These are phyloP conservation scores for Apodemia mormo DNA, from an alignment of 2,888 invertebrate species.

Conservation along the genomic window DNA sequence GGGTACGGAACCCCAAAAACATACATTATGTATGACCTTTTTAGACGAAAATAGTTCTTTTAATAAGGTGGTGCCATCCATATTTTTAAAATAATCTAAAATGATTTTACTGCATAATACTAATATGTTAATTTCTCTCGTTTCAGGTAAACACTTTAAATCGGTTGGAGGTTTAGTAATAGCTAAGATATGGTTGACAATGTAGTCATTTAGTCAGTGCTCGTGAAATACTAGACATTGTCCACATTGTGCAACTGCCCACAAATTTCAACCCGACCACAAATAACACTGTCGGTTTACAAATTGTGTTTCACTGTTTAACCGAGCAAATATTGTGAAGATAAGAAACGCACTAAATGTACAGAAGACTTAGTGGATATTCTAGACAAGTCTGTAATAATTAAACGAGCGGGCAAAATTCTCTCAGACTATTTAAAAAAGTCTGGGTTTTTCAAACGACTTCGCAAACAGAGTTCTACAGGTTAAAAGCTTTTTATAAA, in stretches of 20 bases:
- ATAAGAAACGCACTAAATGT: background rate
- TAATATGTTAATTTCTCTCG: background rate
- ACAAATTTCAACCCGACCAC: slow-evolving; percentile 9
- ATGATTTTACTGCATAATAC: background rate
- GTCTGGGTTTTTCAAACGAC: too few species aligned
- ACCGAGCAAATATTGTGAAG: background rate
- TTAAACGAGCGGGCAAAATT: too few species aligned
- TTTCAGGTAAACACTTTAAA: slow-evolving; percentile 21
- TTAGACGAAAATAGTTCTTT: too few species aligned
- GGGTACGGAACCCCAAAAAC: too few species aligned
- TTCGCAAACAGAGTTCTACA: too few species aligned
- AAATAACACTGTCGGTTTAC: background rate
- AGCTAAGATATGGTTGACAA: slow-evolving; percentile 2
- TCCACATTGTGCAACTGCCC: slow-evolving; percentile 5
- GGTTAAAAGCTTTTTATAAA: too few species aligned
- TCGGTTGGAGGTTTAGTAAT: background rate
- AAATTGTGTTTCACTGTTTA: background rate
- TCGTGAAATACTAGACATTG: slow-evolving; percentile 5
- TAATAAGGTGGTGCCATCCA: too few species aligned
- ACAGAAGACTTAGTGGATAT: too few species aligned
- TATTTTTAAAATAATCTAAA: too few species aligned
- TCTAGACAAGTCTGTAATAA: background rate
- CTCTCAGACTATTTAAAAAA: too few species aligned
- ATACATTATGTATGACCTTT: too few species aligned
- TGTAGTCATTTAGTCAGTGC: background rate